Evolutionary conservation across 2,797 vertebrate species (phyloP).

Genomic region (Sebastes alutus): DNA sequence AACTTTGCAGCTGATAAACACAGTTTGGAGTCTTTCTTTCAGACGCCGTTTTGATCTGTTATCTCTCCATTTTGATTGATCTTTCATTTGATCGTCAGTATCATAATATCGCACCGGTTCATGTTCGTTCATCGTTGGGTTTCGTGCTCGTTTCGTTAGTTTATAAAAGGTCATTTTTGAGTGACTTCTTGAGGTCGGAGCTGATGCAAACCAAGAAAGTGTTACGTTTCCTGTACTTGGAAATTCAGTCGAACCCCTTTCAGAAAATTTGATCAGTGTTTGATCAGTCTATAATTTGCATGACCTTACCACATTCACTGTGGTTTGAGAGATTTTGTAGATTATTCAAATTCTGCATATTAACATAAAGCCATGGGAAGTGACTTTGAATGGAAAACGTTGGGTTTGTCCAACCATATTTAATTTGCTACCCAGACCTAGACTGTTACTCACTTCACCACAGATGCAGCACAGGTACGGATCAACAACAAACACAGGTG

Average conservation of each 20-base stretch:
- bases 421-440: constrained; percentile 23
- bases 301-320: constrained; percentile 30
- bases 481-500: constrained; percentile 38
- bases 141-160: constrained; percentile 22
- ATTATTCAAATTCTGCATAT: constrained; percentile 22
- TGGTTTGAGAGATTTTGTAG: constrained; percentile 30
- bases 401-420: constrained; percentile 25
- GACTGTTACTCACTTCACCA: constrained; percentile 62
- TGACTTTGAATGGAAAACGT: constrained; percentile 17
- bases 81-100: constrained; percentile 56
- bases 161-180: constrained; percentile 27
- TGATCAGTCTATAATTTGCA: constrained; percentile 31
- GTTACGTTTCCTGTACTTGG: constrained; percentile 7
- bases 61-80: constrained; percentile 55
- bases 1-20: constrained; percentile 37
- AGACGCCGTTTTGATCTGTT: constrained; percentile 32
- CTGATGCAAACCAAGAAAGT: constrained; percentile 7
- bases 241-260: neutral
- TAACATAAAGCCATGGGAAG: constrained; percentile 13
- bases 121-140: constrained; percentile 16
- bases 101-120: constrained; percentile 28
- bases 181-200: constrained; percentile 9
- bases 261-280: neutral
- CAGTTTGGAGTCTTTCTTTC: constrained; percentile 18
- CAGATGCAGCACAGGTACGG: constrained; percentile 32